Evolutionary conservation across 2,113 vertebrate genomes (phyloP), one percentile per base, ranked within the genome.

Genomic region (Gymnogyps californianus): DNA sequence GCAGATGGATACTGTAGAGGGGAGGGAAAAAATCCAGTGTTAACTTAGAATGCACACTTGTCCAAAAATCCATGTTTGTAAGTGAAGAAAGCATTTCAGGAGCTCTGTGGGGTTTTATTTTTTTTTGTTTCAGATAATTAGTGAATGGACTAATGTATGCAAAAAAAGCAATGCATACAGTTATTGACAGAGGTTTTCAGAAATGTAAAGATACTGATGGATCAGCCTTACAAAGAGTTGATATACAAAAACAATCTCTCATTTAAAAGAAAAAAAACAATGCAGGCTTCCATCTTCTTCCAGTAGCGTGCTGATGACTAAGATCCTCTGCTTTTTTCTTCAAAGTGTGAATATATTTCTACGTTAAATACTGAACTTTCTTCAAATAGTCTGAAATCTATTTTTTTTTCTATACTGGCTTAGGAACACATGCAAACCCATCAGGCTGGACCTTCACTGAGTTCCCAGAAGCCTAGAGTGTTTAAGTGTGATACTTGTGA

Each of bases 361-460:
- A 3, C 6, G 2, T 57, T 80, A 74, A 83, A 51, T 59, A 67
- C 21, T 55, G 21, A 81, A 62, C 10, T 52, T 1, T 42, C 82
- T 76, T 47, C 7, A 64, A 85, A n/a, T 42, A 19, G 4, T 77
- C 80, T 85, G 19, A 93, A 46, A 32, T 40, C 8, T 25, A 2
- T 38, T 66, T 46, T 77, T 46, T 74, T 61, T 51, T 47, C 34
- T 84, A 0, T 88, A 12, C 83, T 83, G 85, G 2, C 49, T 81
- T 97, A 99, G 99, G 99, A 99, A 54, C 99, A 99, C 75, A 98
- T 99, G 94, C 99, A 99, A 81, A 99, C 99, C 5, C 99, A 99
- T 95, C 99, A 99, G 94, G 99, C 98, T 3, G 99, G 99, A 76
- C 99, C 99, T 6, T 99, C 99, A 2, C 95, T 98, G 67, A 99